Conservation (phyloP, 1,140 invertebrate species). For the Mycetomoellerius zeteki region DNA sequence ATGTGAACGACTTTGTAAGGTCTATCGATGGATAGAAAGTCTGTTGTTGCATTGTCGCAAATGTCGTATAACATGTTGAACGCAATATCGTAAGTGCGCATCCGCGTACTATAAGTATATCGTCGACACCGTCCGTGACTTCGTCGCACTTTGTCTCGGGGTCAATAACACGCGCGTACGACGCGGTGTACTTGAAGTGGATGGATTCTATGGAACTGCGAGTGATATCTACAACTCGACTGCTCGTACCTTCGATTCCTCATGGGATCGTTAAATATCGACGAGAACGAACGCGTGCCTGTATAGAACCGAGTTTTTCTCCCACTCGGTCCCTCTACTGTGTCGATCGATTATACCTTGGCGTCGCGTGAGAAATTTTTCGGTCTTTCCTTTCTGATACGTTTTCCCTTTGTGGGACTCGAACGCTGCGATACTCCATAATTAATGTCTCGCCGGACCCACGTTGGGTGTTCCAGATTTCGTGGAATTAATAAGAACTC, state of each 20-base stretch:
- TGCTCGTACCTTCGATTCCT: conserved; percentile 21
- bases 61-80: background rate
- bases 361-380: conserved; percentile 45
- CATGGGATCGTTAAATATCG: conserved; percentile 62
- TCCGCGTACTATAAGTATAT: conserved; percentile 55
- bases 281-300: background rate
- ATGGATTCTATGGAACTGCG: conserved; percentile 11
- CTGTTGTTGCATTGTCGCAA: conserved; percentile 44
- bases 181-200: conserved; percentile 11
- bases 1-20: conserved; percentile 15
- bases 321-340: background rate
- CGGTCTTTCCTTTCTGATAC: background rate
- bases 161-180: conserved; percentile 74
- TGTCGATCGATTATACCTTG: conserved; percentile 35
- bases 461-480: conserved; percentile 26
- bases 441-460: conserved; percentile 39
- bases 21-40: conserved; percentile 35
- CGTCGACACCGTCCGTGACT: conserved; percentile 17
- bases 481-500: conserved; percentile 49
- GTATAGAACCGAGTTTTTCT: conserved; percentile 31
- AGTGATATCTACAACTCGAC: background rate
- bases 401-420: conserved; percentile 28
- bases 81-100: conserved; percentile 34
- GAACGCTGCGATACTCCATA: conserved; percentile 33
- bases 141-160: conserved; percentile 74